Evolutionary conservation across 2,888 invertebrate genomes (phyloP).

Genomic region (Tortricodes alternella): DNA sequence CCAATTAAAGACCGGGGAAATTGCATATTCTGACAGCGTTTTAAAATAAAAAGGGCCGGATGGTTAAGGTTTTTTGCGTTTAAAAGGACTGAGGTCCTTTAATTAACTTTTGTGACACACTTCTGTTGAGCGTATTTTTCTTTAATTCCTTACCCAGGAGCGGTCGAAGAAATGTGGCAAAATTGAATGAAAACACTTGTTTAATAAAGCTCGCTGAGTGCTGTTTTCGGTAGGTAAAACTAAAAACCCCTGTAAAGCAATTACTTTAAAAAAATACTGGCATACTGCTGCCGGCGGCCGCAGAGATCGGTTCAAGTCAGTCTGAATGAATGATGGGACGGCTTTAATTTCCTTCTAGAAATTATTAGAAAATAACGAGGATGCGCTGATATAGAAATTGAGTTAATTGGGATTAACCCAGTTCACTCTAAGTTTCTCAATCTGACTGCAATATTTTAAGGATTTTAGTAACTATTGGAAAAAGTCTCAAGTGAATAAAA

Average conservation of each 20-base stretch:
- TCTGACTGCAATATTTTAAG: slow-evolving; percentile 5
- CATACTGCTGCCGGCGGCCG: too few species aligned
- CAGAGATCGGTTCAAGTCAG: too few species aligned
- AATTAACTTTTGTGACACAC: slow-evolving; percentile 1
- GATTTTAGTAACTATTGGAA: neutral
- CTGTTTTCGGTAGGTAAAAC: neutral
- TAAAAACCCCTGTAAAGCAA: neutral
- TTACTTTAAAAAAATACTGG: neutral
- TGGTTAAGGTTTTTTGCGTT: neutral
- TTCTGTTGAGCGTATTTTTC: neutral
- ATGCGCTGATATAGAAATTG: slow-evolving; percentile 23
- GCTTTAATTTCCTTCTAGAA: too few species aligned
- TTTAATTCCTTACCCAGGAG: neutral
- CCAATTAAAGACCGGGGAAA: slow-evolving; percentile 6
- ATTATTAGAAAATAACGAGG: slow-evolving; percentile 2
- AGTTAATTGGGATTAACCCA: slow-evolving; percentile 18
- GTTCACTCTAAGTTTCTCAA: neutral
- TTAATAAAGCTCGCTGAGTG: neutral
- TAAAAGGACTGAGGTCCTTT: slow-evolving; percentile 9
- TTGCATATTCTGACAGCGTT: neutral
- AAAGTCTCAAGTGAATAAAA: neutral
- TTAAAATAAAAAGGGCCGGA: slow-evolving; percentile 24
- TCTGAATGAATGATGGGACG: too few species aligned
- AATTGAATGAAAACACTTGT: slow-evolving; percentile 4
- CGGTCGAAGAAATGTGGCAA: neutral